Percentiles rank a stretch among this genome's conserved stretches.
These are phyloP conservation scores for Medauroidea extradentata DNA, from an alignment of 1,140 invertebrate genomes.

Conservation along the genomic window DNA sequence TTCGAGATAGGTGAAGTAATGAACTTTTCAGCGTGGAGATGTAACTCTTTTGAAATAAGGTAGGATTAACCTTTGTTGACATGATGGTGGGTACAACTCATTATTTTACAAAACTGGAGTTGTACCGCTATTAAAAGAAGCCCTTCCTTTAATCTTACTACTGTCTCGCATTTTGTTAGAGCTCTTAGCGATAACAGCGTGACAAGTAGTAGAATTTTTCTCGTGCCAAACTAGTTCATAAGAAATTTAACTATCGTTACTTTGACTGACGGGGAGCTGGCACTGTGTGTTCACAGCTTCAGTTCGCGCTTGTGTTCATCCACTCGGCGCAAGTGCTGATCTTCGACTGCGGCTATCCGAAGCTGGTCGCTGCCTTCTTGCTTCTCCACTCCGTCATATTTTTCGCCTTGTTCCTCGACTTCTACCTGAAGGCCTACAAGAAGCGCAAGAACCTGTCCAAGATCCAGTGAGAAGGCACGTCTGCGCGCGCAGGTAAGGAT, in stretches of 20 bases:
- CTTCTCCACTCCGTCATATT: slow-evolving; percentile 86
- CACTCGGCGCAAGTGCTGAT: slow-evolving; percentile 70
- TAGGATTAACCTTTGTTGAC: neutral
- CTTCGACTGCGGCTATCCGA: slow-evolving; percentile 71
- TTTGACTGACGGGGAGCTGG: neutral
- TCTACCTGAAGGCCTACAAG: slow-evolving; percentile 81
- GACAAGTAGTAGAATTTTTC: too few relatives aligned
- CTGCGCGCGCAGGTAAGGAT: too few relatives aligned
- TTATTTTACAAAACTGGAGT: too few relatives aligned
- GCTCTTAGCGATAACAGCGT: too few relatives aligned
- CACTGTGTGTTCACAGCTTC: slow-evolving; percentile 51
- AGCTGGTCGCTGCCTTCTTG: slow-evolving; percentile 67
- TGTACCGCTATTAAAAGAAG: too few relatives aligned
- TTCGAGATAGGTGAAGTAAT: too few relatives aligned
- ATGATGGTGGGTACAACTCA: too few relatives aligned
- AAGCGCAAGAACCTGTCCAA: slow-evolving; percentile 15
- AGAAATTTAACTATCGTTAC: neutral
- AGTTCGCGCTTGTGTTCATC: slow-evolving; percentile 71
- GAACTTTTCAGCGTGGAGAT: neutral
- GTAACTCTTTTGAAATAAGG: neutral
- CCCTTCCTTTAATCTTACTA: too few relatives aligned
- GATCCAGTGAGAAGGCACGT: neutral
- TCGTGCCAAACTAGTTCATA: too few relatives aligned
- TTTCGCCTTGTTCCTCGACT: slow-evolving; percentile 85
- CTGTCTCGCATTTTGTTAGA: too few relatives aligned